phyloP scores from a whole-genome alignment of 1,140 invertebrate genomes.

The Chironomus striatipennis region DNA sequence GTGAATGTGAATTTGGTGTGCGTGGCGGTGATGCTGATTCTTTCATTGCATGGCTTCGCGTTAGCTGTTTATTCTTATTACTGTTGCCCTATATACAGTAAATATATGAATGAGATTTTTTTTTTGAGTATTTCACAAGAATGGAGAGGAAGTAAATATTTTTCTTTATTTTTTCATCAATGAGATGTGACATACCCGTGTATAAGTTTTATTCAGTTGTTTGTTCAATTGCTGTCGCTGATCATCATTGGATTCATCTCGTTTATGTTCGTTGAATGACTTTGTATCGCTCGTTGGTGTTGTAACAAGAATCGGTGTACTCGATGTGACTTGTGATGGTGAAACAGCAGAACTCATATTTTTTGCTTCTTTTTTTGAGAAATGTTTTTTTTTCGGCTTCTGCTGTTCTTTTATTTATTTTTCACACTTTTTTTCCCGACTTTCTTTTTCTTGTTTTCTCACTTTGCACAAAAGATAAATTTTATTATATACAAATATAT shows the following conservation, averaged over 20 bases:
- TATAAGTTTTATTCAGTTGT: conserved; percentile 9
- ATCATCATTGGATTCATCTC: conserved; percentile 15
- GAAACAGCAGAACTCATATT: conserved; percentile 17
- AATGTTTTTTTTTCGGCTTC: neutral
- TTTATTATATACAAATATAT: too few species aligned
- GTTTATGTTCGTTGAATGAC: neutral
- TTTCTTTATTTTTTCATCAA: too few species aligned
- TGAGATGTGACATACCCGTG: neutral
- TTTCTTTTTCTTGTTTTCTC: neutral
- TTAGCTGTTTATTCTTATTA: conserved; percentile 72
- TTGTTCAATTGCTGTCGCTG: conserved; percentile 3
- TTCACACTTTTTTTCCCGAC: neutral
- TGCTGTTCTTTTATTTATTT: conserved; percentile 8
- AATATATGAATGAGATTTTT: neutral
- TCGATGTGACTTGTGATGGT: neutral
- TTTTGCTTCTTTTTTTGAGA: neutral
- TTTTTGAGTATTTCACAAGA: too few species aligned
- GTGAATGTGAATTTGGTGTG: conserved; percentile 48
- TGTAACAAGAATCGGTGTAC: conserved; percentile 2
- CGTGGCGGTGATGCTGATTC: conserved; percentile 78
- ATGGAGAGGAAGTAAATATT: too few species aligned
- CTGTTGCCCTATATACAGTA: conserved; percentile 35
- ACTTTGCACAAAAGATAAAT: too few species aligned
- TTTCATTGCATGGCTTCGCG: conserved; percentile 79
- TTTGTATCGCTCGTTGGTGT: neutral